Percentiles rank a stretch among this genome's conserved stretches.
phyloP scores from a whole-genome alignment of 2,888 invertebrate species.

The Cotesia congregata region DNA sequence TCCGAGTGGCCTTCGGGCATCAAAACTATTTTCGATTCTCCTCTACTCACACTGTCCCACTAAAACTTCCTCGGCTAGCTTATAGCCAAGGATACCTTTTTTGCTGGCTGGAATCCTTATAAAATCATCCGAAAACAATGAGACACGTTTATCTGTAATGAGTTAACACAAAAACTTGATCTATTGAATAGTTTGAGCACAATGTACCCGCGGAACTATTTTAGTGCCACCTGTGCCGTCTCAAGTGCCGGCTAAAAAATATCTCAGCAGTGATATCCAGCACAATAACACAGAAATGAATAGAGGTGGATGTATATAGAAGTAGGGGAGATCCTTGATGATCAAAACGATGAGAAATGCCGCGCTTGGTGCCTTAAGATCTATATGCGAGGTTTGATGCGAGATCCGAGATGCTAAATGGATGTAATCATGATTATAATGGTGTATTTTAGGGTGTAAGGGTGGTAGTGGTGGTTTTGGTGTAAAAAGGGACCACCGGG shows the following conservation, averaged over 20 bases:
- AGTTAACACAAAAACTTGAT: neutral
- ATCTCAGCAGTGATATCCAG: slow-evolving; percentile 53
- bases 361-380: no score
- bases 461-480: slow-evolving; percentile 27
- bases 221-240: slow-evolving; percentile 64
- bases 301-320: neutral
- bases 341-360: slow-evolving; percentile 41
- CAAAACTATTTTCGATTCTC: slow-evolving; percentile 31
- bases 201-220: slow-evolving; percentile 46
- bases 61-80: neutral
- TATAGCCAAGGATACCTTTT: slow-evolving; percentile 13
- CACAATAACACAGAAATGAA: slow-evolving; percentile 30
- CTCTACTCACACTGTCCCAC: neutral
- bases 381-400: no score
- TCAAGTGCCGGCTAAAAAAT: slow-evolving; percentile 61
- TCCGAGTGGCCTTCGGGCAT: neutral
- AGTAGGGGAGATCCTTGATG: slow-evolving; percentile 23
- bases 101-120: neutral
- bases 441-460: neutral
- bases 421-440: slow-evolving; percentile 40
- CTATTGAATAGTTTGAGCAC: neutral
- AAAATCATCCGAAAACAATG: neutral
- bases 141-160: slow-evolving; percentile 1
- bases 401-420: slow-evolving; percentile 12
- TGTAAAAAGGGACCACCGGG: slow-evolving; percentile 60